Conservation (phyloP, 1,140 invertebrate species). For the Drosophila lini region DNA sequence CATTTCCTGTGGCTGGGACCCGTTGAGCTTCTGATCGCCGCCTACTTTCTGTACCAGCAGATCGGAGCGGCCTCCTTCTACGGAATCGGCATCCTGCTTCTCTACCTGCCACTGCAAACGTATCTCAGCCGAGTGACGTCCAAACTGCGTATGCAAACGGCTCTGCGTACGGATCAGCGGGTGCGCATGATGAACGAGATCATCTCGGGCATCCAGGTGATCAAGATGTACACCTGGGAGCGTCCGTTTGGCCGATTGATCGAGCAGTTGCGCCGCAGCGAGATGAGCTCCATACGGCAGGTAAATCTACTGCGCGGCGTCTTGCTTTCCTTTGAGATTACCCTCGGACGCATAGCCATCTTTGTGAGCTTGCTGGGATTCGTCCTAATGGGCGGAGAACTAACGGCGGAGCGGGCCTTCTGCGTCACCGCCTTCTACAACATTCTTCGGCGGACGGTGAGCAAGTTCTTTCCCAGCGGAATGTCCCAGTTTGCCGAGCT, state of each 20-base stretch:
- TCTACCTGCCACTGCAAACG: constrained; percentile 93
- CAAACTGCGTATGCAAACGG: constrained; percentile 87
- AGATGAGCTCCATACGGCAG: constrained; percentile 86
- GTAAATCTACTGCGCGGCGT: constrained; percentile 89
- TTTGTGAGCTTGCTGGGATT: constrained; percentile 91
- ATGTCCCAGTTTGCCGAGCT: constrained; percentile 88
- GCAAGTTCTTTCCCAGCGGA: constrained; percentile 88
- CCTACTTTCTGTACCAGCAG: constrained; percentile 90
- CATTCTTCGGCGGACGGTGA: constrained; percentile 89
- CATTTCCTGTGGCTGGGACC: constrained; percentile 86
- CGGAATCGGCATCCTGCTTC: constrained; percentile 90
- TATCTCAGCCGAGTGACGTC: constrained; percentile 89
- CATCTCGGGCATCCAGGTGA: constrained; percentile 91
- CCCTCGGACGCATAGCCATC: constrained; percentile 90
- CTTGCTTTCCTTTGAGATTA: constrained; percentile 90
- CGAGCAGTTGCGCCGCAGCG: constrained; percentile 85
- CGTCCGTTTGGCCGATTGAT: constrained; percentile 89
- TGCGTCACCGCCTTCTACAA: constrained; percentile 90
- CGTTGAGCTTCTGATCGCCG: constrained; percentile 86
- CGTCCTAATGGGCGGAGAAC: constrained; percentile 86
- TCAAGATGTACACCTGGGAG: constrained; percentile 97
- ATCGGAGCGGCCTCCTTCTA: constrained; percentile 87
- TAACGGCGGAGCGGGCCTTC: constrained; percentile 89
- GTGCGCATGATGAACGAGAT: constrained; percentile 95
- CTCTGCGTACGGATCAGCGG: constrained; percentile 91